Base-by-base conservation (phyloP, 2,113 vertebrate genomes). In the Gnathonemus longibarbis region DNA sequence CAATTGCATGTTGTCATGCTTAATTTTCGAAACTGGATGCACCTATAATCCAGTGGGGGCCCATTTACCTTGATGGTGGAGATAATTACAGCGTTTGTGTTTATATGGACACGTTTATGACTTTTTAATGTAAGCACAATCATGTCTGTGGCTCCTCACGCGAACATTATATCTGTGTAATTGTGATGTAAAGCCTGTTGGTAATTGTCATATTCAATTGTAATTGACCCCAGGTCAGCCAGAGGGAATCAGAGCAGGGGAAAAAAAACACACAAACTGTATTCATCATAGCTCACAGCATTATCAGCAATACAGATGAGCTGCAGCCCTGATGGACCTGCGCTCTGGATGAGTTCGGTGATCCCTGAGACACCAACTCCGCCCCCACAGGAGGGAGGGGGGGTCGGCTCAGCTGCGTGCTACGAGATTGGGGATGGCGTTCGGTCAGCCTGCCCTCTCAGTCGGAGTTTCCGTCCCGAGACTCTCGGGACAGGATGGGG, bases 51-150 rank as follows among this genome's bases (percentile, higher is more conserved):
- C 89, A 46, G n/a, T n/a, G 42, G 89, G 52, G 89, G 89, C 49
- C 77, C 77, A 89, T 89, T 89, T 89, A 85, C 77, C 89, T 84
- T 56, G 77, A 89, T 85, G 89, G 80, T 21, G n/a, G 42, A 84
- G 89, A 89, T 89, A 89, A 89, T 89, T 84, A 89, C 80, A 62
- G 52, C 80, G 42, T 89, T 85, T 62, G 39, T 85, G 80, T 80
- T 77, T 84, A 58, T 62, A 62, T 85, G 42, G 89, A 39, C 35
- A 31, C 39, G 42, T 84, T 89, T 89, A 89, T 89, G 74, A 85
- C 89, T 89, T 89, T 89, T 89, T 84, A 89, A 89, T 85, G 89
- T 66, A 84, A 48, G 89, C 35, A 62, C 74, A 84, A 50, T 84
- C 89, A 85, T 46, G 80, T 58, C 89, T 35, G 35, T 19, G 39